A percentile compares a stretch with the other conserved stretches of the same genome.
These are phyloP conservation scores for Cryptocheilus praepositus DNA, from an alignment of 2,888 invertebrate species.

Conservation along the genomic window DNA sequence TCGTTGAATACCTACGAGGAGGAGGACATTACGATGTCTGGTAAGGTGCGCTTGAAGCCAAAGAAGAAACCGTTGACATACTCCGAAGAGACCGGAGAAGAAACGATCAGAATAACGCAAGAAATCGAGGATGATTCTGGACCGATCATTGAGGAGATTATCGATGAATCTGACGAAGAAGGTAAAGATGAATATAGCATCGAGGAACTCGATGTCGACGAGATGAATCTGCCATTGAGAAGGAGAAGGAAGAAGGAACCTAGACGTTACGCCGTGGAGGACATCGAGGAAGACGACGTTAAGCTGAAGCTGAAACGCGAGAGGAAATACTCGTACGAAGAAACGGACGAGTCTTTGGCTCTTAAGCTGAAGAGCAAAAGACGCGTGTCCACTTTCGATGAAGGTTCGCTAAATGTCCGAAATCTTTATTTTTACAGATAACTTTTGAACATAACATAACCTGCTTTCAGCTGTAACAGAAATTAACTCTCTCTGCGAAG, in stretches of 20 bases:
- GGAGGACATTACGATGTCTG: slow-evolving; percentile 91
- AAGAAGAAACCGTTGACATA: slow-evolving; percentile 85
- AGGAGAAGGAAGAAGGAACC: slow-evolving; percentile 62
- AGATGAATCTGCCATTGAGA: slow-evolving; percentile 70
- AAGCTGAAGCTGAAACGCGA: slow-evolving; percentile 73
- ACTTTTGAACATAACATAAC: slow-evolving; percentile 24
- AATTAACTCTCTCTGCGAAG: slow-evolving; percentile 31
- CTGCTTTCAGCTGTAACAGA: slow-evolving; percentile 55
- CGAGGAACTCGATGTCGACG: slow-evolving; percentile 69
- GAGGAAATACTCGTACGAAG: slow-evolving; percentile 74
- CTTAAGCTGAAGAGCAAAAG: slow-evolving; percentile 84
- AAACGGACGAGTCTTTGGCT: slow-evolving; percentile 81
- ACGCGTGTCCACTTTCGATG: slow-evolving; percentile 80
- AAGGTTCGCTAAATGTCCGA: slow-evolving; percentile 75
- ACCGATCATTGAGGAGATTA: slow-evolving; percentile 80
- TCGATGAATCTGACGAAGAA: slow-evolving; percentile 80
- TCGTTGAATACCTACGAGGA: slow-evolving; percentile 90
- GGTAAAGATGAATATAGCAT: slow-evolving; percentile 77
- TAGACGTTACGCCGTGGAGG: slow-evolving; percentile 76
- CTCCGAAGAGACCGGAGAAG: slow-evolving; percentile 86
- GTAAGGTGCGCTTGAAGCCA: slow-evolving; percentile 85
- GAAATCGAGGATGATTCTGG: slow-evolving; percentile 80
- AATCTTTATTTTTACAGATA: not conserved
- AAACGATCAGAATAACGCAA: slow-evolving; percentile 82
- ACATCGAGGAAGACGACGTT: slow-evolving; percentile 76